A percentile compares a stretch with the other conserved stretches of the same genome.
These are phyloP conservation scores for Hylomyscus alleni DNA, from an alignment of 2,797 vertebrate genomes.

Conservation along the genomic window DNA sequence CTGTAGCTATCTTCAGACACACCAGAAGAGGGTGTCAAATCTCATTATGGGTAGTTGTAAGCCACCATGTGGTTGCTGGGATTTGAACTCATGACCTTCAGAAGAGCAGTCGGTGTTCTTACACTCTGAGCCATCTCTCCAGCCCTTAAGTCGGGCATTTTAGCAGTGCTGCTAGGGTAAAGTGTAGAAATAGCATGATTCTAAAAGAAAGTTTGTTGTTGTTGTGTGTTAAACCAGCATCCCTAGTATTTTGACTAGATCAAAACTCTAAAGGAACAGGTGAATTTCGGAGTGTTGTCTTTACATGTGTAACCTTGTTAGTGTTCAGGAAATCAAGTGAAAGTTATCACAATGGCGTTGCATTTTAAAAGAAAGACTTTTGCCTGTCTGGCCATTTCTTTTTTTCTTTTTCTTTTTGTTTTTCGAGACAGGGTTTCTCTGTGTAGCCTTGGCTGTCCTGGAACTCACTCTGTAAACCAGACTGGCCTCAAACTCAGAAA, in stretches of 20 bases:
- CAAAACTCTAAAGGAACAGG: conserved; percentile 1
- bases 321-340: conserved; percentile 30
- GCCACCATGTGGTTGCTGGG: no score
- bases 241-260: conserved; percentile 34
- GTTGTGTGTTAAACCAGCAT: background rate
- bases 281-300: background rate
- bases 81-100: no score
- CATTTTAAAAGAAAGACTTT: conserved; percentile 50
- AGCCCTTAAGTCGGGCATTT: background rate
- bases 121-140: no score
- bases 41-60: no score
- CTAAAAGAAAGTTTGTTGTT: background rate
- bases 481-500: no score
- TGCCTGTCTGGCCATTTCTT: conserved; percentile 1
- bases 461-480: no score
- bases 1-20: no score
- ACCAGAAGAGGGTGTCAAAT: no score
- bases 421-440: no score
- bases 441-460: no score
- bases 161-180: background rate
- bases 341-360: conserved; percentile 17
- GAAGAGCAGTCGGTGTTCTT: no score
- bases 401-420: no score
- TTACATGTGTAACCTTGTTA: background rate
- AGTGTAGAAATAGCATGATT: background rate